These are phyloP conservation scores for Pseudococcus jackbeardsleyi DNA, from an alignment of 2,888 invertebrate species.

Conservation along the genomic window DNA sequence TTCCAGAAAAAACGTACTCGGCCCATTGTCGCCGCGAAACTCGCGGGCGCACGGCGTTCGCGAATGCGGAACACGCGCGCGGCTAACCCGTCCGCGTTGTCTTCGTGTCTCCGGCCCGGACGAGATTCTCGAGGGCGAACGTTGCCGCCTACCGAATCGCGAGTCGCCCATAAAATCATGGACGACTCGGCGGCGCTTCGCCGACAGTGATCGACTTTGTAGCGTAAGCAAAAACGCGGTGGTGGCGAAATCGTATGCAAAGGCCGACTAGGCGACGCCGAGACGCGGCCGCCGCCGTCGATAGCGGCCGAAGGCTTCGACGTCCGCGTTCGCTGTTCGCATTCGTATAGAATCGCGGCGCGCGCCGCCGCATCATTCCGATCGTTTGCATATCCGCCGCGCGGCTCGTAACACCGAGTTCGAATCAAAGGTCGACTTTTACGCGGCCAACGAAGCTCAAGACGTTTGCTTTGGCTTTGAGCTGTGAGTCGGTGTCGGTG, in stretches of 20 bases:
- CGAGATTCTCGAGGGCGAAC: constrained; percentile 43
- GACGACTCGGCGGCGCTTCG: background rate
- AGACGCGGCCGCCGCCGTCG: background rate
- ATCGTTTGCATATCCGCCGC: too few relatives aligned
- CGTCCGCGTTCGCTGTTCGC: background rate
- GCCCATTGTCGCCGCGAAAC: too few relatives aligned
- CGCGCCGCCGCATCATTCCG: too few relatives aligned
- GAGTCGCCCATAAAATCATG: constrained; percentile 32
- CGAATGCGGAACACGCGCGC: background rate
- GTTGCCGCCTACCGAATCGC: background rate
- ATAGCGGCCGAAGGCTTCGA: background rate
- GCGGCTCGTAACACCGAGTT: too few relatives aligned
- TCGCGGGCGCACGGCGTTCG: too few relatives aligned
- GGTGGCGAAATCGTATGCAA: constrained; percentile 11
- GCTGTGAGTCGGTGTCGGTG: background rate
- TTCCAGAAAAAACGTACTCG: too few relatives aligned
- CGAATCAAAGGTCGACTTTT: too few relatives aligned
- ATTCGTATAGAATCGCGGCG: background rate
- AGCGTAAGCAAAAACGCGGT: too few relatives aligned
- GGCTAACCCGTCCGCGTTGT: background rate
- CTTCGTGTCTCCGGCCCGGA: background rate
- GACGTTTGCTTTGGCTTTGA: too few relatives aligned
- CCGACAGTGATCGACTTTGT: constrained; percentile 52
- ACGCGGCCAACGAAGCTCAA: too few relatives aligned
- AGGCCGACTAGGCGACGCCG: background rate